Evolutionary conservation across 2,888 invertebrate genomes (phyloP).

Genomic region (Encarsia formosa): DNA sequence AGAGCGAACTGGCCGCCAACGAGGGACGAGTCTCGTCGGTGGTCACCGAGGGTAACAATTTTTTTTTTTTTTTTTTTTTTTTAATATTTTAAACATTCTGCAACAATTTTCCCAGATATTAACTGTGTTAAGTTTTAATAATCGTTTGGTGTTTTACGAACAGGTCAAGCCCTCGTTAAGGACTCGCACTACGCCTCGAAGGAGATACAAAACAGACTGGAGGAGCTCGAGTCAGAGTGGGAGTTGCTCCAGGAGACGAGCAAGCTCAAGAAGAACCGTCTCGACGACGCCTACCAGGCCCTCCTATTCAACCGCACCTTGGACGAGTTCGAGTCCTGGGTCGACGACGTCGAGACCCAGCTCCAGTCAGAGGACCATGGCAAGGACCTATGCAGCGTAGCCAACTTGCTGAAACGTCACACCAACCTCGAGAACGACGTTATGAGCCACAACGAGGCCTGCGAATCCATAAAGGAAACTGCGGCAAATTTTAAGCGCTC

Average conservation of each 20-base stretch:
- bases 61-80: no score
- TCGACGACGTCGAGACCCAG: conserved; percentile 81
- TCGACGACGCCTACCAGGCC: conserved; percentile 90
- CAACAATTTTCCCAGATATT: no score
- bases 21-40: conserved; percentile 81
- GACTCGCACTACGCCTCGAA: conserved; percentile 83
- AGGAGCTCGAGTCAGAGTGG: conserved; percentile 85
- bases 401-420: conserved; percentile 76
- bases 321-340: conserved; percentile 91
- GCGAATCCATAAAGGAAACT: conserved; percentile 73
- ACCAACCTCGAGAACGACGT: conserved; percentile 83
- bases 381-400: conserved; percentile 82
- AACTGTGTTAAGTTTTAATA: no score
- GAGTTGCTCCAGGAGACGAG: conserved; percentile 77
- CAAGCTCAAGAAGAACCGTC: conserved; percentile 74
- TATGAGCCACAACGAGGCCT: conserved; percentile 76
- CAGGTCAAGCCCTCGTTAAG: conserved; percentile 52
- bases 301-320: conserved; percentile 80
- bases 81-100: no score
- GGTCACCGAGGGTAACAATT: conserved; percentile 67
- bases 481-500: conserved; percentile 74
- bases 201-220: conserved; percentile 78
- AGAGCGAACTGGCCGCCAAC: conserved; percentile 89
- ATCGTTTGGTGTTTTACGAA: no score
- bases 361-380: conserved; percentile 75